phyloP scores from a whole-genome alignment of 2,113 vertebrate genomes.

The Serilophus lunatus region DNA sequence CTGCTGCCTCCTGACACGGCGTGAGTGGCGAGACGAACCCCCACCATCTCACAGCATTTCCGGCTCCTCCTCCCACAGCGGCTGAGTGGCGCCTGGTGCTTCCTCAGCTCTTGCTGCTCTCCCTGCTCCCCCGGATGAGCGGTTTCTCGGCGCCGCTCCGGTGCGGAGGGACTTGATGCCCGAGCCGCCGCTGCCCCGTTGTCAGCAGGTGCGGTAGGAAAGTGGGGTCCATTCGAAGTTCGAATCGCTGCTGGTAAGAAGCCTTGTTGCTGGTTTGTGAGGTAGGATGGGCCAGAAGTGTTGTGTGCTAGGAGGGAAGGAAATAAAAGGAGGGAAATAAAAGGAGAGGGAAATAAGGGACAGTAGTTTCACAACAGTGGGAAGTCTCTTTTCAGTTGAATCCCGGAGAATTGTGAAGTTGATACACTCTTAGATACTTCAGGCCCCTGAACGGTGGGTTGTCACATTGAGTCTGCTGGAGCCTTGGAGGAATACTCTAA shows the following conservation, averaged over 20 bases:
- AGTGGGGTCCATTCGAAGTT: accelerated
- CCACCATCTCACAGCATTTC: accelerated
- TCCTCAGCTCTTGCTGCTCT: too few relatives aligned
- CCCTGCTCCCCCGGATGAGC: neutral
- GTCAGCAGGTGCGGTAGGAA: accelerated
- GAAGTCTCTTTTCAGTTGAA: accelerated
- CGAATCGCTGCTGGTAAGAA: neutral
- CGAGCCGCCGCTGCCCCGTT: accelerated
- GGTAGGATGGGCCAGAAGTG: accelerated
- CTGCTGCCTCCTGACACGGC: neutral
- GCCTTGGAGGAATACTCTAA: accelerated
- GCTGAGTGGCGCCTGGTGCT: too few relatives aligned
- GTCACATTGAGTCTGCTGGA: accelerated
- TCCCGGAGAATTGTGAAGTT: accelerated
- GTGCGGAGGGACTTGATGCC: accelerated
- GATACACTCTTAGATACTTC: neutral
- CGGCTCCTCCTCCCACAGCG: too few relatives aligned
- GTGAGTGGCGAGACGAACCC: accelerated
- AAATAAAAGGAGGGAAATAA: too few relatives aligned
- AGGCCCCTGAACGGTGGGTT: accelerated
- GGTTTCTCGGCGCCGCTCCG: neutral
- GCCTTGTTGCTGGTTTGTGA: neutral
- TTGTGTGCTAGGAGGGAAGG: accelerated
- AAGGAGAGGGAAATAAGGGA: too few relatives aligned
- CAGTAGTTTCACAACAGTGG: neutral